Conservation (phyloP, 2,797 vertebrate genomes). For the Macroramphosus scolopax region DNA sequence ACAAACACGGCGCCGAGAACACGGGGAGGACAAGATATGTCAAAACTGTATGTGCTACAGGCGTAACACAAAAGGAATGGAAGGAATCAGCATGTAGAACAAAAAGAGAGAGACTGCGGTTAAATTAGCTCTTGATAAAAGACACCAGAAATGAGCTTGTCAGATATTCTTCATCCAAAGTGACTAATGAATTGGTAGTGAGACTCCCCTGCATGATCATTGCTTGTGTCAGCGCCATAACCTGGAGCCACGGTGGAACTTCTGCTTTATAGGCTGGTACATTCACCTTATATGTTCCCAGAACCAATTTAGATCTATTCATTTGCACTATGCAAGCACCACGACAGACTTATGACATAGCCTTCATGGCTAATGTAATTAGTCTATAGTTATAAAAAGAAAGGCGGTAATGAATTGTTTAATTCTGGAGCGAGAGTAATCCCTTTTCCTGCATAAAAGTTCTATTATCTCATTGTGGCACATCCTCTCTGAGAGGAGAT, state of each 20-base stretch:
- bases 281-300: slow-evolving; percentile 45
- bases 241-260: slow-evolving; percentile 43
- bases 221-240: slow-evolving; percentile 36
- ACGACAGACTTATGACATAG: slow-evolving; percentile 64
- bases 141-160: slow-evolving; percentile 52
- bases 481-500: slow-evolving; percentile 43
- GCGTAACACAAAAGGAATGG: slow-evolving; percentile 4
- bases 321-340: slow-evolving; percentile 65
- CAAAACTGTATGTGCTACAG: no score
- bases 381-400: slow-evolving; percentile 76
- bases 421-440: slow-evolving; percentile 67
- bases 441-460: slow-evolving; percentile 60
- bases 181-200: slow-evolving; percentile 38
- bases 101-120: slow-evolving; percentile 22
- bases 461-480: slow-evolving; percentile 57
- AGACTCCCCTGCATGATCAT: slow-evolving; percentile 34
- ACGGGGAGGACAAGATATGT: no score
- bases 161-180: slow-evolving; percentile 33
- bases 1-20: no score
- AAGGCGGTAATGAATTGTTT: slow-evolving; percentile 72
- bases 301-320: slow-evolving; percentile 63
- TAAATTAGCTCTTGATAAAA: slow-evolving; percentile 55
- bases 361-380: slow-evolving; percentile 68
- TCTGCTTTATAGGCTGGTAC: slow-evolving; percentile 28
- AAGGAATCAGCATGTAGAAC: not conserved